Base-by-base conservation (phyloP, 2,888 invertebrate species). In the Ormyrus thymus region DNA sequence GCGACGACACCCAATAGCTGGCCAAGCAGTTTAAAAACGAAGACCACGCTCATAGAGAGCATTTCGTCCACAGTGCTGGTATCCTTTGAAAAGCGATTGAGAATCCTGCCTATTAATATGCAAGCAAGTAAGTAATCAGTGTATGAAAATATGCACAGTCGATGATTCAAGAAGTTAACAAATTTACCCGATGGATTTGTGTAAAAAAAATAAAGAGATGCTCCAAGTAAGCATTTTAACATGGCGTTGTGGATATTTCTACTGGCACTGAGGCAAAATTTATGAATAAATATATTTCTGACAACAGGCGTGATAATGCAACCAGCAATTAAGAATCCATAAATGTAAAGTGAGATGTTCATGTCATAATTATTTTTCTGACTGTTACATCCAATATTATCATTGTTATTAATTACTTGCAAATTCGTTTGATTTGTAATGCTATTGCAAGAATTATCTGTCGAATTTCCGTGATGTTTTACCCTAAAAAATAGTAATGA, bases 141-240 rank as follows among this genome's bases (percentile, higher is more conserved):
- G 15, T 11, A 13, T 6, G 4, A 58, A 8, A 15, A 7, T 8
- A 48, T 29, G 7, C 0, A 15, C 13, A 6, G 7, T 62, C 4
- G 1, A 4, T 29, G 29, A 29, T 61, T 43, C 7, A 46, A 48
- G n/a, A 59, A 59, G 7, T 29, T 7, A 13, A 8, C 1, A 15
- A 46, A 10, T 9, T 50, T 80, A 82, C 83, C 81, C 45, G 82
- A 55, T n/a, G 82, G 81, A 78, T 83, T 83, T 4, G 51, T 68
- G 87, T 96, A 95, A 89, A 97, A 97, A 90, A 97, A 97, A 43
- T 93, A 90, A 92, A 96, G 94, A 0, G 95, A 94, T 0, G 95
- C 94, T 81, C 94, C 91, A 10, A 96, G 88, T 51, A 97, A 92
- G 83, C 94, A 93, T 46, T 92, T 90, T 89, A 97, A 96, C 95